Evolutionary conservation across 2,888 invertebrate genomes (phyloP).

Genomic region (Drosophila infuscata): DNA sequence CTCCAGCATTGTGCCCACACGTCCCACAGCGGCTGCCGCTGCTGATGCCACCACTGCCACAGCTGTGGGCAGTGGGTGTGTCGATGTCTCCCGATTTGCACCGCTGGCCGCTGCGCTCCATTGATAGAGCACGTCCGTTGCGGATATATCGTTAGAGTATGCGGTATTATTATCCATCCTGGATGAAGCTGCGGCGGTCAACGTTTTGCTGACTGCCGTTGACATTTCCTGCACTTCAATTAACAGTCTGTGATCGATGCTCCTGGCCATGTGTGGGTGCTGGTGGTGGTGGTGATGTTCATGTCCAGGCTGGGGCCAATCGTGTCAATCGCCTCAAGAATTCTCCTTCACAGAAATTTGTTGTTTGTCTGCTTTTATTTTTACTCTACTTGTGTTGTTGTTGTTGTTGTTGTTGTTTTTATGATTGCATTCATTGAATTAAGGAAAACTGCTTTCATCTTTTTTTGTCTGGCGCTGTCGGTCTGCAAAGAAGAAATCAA

Average conservation of each 20-base stretch:
- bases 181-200: slow-evolving; percentile 47
- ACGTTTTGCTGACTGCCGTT: slow-evolving; percentile 52
- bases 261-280: slow-evolving; percentile 15
- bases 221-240: slow-evolving; percentile 54
- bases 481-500: slow-evolving; percentile 44
- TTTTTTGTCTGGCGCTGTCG: slow-evolving; percentile 5
- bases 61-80: slow-evolving; percentile 14
- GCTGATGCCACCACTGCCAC: slow-evolving; percentile 12
- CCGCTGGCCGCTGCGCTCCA: slow-evolving; percentile 56
- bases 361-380: background rate
- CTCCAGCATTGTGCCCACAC: slow-evolving; percentile 19
- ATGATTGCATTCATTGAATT: slow-evolving; percentile 17
- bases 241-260: slow-evolving; percentile 32
- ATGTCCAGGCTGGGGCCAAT: slow-evolving; percentile 4
- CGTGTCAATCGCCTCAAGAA: background rate
- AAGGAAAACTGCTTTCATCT: slow-evolving; percentile 42
- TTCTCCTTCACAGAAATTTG: background rate
- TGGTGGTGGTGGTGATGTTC: background rate
- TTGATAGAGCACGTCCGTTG: slow-evolving; percentile 60
- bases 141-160: slow-evolving; percentile 46
- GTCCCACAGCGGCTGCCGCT: slow-evolving; percentile 12
- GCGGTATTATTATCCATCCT: slow-evolving; percentile 54
- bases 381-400: background rate
- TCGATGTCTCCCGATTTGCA: slow-evolving; percentile 16
- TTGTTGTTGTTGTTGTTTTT: slow-evolving; percentile 29